Base-by-base conservation (phyloP, 2,888 invertebrate genomes). In the Crematogaster levior region DNA sequence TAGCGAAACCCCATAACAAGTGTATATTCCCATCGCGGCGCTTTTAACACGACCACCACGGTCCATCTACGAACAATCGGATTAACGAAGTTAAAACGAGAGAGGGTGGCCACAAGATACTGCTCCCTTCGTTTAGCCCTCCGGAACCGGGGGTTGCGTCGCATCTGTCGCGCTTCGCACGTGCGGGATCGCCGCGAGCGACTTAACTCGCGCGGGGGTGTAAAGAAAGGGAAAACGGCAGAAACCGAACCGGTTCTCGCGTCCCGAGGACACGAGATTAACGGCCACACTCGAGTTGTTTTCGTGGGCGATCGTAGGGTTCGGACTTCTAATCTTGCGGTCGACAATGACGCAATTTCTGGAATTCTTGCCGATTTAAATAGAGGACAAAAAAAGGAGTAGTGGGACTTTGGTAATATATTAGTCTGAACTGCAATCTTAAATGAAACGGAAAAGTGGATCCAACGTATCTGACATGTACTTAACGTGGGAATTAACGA, bases 21-120 rank as follows among this genome's bases (percentile, higher is more conserved):
- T 92, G 92, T 70, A 83, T 89, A 89, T 89, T 89, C 89, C 92
- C 92, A 92, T 88, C 88, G 90, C 89, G 90, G 84, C 82, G 84
- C 84, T 89, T 87, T 86, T 85, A 85, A 83, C 48, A 58, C 74
- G 85, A 83, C 89, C 90, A 87, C 84, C 84, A 85, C 70, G 40
- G n/a, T 30, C 46, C 53, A 66, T 81, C 85, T 60, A 85, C 82
- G 89, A 91, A 93, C 92, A 93, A 93, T 93, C 90, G 92, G 92
- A 92, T 92, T 92, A 93, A 93, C 93, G 91, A 93, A 91, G 91
- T 92, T 90, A 90, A 89, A 88, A n/a, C n/a, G n/a, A 86, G 89
- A 30, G 83, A 75, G 88, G 90, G 88, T 87, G 83, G 84, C 63
- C 56, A 56, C 79, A 75, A 58, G 58, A 58, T 46, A 53, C 60